Conservation (phyloP, 2,113 vertebrate species). For the Poeciliopsis prolifica region DNA sequence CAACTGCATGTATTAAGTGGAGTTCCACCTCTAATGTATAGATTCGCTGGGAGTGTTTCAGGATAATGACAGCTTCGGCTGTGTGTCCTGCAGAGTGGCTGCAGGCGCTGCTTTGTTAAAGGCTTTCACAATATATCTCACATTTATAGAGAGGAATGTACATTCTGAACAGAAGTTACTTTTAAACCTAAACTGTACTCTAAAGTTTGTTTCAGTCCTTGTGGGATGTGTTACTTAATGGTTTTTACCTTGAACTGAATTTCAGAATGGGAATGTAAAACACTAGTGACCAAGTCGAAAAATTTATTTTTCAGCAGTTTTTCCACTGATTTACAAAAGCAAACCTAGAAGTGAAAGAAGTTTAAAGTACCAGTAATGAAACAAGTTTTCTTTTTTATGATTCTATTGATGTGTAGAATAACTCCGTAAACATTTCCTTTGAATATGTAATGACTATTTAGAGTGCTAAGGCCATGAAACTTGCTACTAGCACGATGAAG, state of each 20-base stretch:
- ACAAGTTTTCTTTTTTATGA: slow-evolving; percentile 2
- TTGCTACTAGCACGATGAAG: slow-evolving; percentile 35
- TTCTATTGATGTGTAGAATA: slow-evolving; percentile 23
- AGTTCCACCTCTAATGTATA: slow-evolving; percentile 4
- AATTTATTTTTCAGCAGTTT: neutral
- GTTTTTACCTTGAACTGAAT: neutral
- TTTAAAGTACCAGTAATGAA: neutral
- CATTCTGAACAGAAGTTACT: neutral
- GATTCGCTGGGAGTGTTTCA: neutral
- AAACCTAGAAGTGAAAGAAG: slow-evolving; percentile 2
- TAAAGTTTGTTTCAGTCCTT: neutral
- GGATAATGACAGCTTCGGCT: neutral
- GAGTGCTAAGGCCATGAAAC: slow-evolving; percentile 18
- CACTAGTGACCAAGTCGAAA: neutral
- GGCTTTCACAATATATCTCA: neutral
- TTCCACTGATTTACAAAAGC: slow-evolving; percentile 16
- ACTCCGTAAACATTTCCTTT: slow-evolving; percentile 8
- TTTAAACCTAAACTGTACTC: neutral
- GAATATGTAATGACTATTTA: slow-evolving; percentile 26
- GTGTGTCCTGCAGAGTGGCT: neutral
- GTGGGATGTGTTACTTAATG: neutral
- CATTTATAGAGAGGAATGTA: neutral
- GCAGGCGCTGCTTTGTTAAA: neutral
- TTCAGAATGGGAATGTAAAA: neutral
- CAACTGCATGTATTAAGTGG: neutral